phyloP scores from a whole-genome alignment of 2,888 invertebrate genomes.

The Orchestes rusci region DNA sequence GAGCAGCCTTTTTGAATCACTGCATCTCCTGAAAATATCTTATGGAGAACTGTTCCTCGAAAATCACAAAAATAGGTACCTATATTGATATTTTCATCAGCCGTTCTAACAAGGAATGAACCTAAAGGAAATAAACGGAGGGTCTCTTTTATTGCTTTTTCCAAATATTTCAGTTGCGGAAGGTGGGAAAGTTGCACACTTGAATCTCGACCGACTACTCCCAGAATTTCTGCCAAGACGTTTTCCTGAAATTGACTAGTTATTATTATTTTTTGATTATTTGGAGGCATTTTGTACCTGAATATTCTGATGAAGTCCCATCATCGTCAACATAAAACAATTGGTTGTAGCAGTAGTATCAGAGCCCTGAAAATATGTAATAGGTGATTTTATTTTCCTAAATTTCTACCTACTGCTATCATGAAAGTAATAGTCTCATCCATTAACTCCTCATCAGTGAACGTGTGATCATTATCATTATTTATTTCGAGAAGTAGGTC shows the following conservation, averaged over 20 bases:
- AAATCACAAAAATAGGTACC: too few relatives aligned
- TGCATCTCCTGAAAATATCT: conserved; percentile 25
- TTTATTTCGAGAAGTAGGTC: conserved; percentile 46
- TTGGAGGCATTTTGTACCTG: conserved; percentile 27
- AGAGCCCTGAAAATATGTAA: conserved; percentile 30
- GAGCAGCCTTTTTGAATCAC: conserved; percentile 26
- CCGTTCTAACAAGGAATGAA: conserved; percentile 46
- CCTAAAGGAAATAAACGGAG: conserved; percentile 52
- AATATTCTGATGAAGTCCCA: conserved; percentile 33
- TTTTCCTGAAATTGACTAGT: conserved; percentile 33
- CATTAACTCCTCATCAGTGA: conserved; percentile 48
- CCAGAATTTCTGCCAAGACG: conserved; percentile 43
- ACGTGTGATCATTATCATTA: conserved; percentile 42
- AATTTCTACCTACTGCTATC: too few relatives aligned
- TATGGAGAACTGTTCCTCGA: too few relatives aligned
- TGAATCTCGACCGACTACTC: conserved; percentile 45
- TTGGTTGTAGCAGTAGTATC: conserved; percentile 33
- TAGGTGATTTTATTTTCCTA: background rate
- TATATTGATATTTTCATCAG: conserved; percentile 46
- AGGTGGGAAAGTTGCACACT: conserved; percentile 47
- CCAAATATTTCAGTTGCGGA: conserved; percentile 49
- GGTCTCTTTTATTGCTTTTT: conserved; percentile 53
- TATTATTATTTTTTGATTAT: background rate
- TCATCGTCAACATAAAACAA: conserved; percentile 31
- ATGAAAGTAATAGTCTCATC: conserved; percentile 54